Conservation (phyloP, 2,797 vertebrate genomes). For the Chiroxiphia lanceolata region DNA sequence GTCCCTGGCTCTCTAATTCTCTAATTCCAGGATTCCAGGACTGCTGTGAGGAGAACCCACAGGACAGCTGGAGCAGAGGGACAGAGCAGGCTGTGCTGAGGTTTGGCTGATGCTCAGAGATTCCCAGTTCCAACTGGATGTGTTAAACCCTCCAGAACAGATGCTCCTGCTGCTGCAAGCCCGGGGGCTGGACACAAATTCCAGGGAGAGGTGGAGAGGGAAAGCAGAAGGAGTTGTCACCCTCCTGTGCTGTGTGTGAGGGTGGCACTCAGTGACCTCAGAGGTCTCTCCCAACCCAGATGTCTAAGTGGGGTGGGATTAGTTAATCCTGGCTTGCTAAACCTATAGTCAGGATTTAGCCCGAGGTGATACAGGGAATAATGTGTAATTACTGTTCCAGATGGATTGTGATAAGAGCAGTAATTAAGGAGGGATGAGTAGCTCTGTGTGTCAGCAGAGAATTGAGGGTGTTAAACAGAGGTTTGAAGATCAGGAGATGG, state of each 20-base stretch:
- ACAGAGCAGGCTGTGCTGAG: not conserved
- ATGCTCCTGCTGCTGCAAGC: not conserved
- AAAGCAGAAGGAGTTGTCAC: not conserved
- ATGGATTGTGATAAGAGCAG: not conserved
- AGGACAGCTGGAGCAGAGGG: not conserved
- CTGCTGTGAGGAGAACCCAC: not conserved
- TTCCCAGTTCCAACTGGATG: not conserved
- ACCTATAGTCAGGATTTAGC: not conserved
- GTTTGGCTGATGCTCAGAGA: not conserved
- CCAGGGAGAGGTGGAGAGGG: not conserved
- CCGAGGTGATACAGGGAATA: not conserved
- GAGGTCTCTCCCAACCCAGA: not conserved
- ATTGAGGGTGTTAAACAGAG: not conserved
- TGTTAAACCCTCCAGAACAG: not conserved
- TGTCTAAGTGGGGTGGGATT: not conserved
- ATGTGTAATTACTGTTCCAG: not conserved
- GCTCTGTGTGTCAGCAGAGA: not conserved
- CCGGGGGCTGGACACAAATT: not conserved
- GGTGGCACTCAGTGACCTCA: not conserved
- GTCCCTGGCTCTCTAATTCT: not conserved
- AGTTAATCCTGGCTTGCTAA: not conserved
- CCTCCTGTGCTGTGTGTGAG: not conserved
- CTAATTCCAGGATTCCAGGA: not conserved
- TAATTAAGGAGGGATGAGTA: not conserved
- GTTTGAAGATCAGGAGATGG: not conserved